phyloP scores from a whole-genome alignment of 2,113 vertebrate species.

The Salvelinus sp. region DNA sequence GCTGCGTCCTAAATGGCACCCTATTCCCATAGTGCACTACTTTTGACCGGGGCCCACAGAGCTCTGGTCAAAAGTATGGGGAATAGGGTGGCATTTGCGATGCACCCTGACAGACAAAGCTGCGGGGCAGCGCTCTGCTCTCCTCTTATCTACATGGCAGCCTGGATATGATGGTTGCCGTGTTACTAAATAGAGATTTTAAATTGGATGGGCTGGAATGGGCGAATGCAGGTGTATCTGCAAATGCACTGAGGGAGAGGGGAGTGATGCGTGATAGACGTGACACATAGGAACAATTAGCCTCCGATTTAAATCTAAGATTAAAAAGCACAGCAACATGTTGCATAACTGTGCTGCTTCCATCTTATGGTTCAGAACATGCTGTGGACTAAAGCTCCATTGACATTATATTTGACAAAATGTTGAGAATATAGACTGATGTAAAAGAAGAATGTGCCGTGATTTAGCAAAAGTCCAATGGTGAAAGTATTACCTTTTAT shows the following conservation, averaged over 20 bases:
- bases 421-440: no score
- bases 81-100: no score
- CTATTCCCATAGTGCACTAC: no score
- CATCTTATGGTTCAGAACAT: not conserved
- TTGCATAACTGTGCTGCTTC: not conserved
- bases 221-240: constrained; percentile 32
- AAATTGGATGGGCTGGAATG: constrained; percentile 39
- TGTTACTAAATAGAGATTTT: constrained; percentile 34
- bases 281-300: not conserved
- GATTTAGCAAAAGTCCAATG: not conserved
- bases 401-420: not conserved
- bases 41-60: not conserved
- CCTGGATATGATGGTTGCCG: constrained; percentile 54
- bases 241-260: constrained; percentile 26
- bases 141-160: constrained; percentile 60
- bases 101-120: constrained; percentile 22
- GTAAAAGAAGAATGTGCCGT: not conserved
- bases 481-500: not conserved
- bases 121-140: constrained; percentile 13
- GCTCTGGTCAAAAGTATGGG: no score
- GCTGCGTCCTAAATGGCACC: not conserved
- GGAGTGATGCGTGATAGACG: not conserved
- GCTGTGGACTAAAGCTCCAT: not conserved
- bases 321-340: not conserved
- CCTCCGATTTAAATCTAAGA: not conserved